These are phyloP conservation scores for Polydrusus tereticollis DNA, from an alignment of 2,888 invertebrate species.

Conservation along the genomic window DNA sequence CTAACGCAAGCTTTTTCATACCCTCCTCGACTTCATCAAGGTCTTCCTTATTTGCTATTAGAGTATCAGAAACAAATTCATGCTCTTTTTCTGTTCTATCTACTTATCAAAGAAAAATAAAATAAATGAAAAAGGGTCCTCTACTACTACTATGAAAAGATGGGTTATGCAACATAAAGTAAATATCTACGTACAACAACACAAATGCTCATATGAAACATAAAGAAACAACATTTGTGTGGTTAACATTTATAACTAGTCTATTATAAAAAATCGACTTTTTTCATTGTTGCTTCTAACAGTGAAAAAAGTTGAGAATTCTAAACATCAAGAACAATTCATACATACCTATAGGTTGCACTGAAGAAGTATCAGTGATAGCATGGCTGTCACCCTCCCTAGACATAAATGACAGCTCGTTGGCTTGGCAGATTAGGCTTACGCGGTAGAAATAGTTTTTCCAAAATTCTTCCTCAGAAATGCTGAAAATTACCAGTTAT, in stretches of 20 bases:
- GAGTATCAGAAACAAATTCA: constrained; percentile 84
- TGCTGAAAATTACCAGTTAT: constrained; percentile 72
- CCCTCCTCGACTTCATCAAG: constrained; percentile 81
- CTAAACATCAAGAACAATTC: not conserved
- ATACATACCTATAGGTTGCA: constrained; percentile 49
- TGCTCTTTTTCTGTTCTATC: constrained; percentile 67
- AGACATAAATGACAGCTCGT: constrained; percentile 73
- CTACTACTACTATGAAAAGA: constrained; percentile 13
- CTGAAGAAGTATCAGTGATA: constrained; percentile 52
- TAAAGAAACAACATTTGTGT: constrained; percentile 2
- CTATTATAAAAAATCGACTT: not conserved
- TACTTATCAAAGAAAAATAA: constrained; percentile 54
- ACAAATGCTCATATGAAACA: constrained; percentile 3
- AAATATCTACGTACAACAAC: not conserved
- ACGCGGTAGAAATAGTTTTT: constrained; percentile 99
- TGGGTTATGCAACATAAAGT: constrained; percentile 13
- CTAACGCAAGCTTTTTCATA: constrained; percentile 78
- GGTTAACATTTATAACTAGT: not conserved
- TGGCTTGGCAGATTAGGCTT: constrained; percentile 97
- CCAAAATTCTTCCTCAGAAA: constrained; percentile 99
- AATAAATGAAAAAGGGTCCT: constrained; percentile 9
- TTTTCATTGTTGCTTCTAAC: not conserved
- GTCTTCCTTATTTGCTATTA: constrained; percentile 76
- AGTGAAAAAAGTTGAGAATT: constrained; percentile 3
- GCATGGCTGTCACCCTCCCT: constrained; percentile 64